Conservation (phyloP, 2,113 vertebrate species). For the Paradoxurus hermaphroditus region DNA sequence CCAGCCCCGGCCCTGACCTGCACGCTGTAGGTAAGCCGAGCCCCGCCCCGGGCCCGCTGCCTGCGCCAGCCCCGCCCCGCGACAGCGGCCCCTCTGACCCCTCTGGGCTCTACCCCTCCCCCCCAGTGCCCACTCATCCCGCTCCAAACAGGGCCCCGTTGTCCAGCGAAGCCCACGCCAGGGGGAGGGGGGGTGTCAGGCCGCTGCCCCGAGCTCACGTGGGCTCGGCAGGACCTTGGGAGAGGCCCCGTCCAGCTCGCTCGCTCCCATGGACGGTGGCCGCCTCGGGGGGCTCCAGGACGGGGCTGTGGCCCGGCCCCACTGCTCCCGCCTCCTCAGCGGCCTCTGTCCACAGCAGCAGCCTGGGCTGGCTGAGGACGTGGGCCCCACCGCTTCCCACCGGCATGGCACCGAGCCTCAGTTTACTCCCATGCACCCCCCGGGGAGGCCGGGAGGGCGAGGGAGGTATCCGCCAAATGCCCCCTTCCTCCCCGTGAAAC, state of each 20-base stretch:
- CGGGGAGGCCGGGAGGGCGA: neutral
- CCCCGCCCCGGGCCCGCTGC: neutral
- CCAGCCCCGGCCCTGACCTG: neutral
- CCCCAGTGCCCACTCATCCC: neutral
- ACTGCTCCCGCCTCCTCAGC: fast-evolving
- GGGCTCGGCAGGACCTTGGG: neutral
- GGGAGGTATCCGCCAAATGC: too few relatives aligned
- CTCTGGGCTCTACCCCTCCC: neutral
- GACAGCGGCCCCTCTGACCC: neutral
- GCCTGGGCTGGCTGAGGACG: fast-evolving
- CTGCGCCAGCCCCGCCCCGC: neutral
- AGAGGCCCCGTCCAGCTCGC: fast-evolving
- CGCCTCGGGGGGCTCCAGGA: neutral
- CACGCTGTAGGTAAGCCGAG: neutral
- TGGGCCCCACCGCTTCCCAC: neutral
- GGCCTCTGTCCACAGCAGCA: neutral
- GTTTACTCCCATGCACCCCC: neutral
- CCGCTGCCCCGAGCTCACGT: neutral
- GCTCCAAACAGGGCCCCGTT: neutral
- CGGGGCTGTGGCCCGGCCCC: neutral
- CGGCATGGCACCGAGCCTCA: fast-evolving
- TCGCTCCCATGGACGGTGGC: neutral
- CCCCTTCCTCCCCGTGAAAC: neutral
- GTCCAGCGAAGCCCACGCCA: neutral
- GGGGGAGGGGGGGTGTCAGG: neutral